Base-by-base conservation (phyloP, 1,140 invertebrate species). In the Drosophila obscura region DNA sequence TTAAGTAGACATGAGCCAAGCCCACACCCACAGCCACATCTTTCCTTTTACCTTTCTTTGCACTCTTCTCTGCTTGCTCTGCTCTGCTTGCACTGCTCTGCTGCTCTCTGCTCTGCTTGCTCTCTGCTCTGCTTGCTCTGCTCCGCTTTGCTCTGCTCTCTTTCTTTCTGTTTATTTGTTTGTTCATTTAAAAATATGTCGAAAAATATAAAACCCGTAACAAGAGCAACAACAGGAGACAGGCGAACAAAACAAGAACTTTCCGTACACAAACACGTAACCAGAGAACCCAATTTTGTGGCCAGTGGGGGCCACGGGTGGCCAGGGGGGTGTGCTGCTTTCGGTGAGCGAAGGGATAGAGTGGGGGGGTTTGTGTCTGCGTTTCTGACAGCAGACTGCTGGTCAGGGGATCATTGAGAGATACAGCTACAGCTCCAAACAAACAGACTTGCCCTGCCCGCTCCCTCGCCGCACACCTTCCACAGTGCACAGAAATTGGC, bases 201-300 rank as follows among this genome's bases (percentile, higher is more conserved):
- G 51, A 64, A 80, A 68, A 60, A 57, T 69, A 85, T 77, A 74
- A 80, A 81, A 77, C 56, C 55, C 59, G 53, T 57, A 65, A 69
- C 79, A 67, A 58, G 39, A 76, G 63, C 57, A 72, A 66, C 49
- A 81, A 81, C 49, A 60, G 73, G 64, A 66, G 56, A 39, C 15
- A 46, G 60, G 65, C 44, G 60, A 63, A 63, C 63, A 68, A 79
- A 78, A 64, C 46, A 74, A 72, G 60, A 76, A 73, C 56, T 62
- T 79, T 62, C 6, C 48, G 59, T 72, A 60, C 52, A 58, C 57
- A 65, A 59, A 50, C 61, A 79, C 64, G 61, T 79, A 76, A 72
- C 56, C 69, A 56, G 63, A 56, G 63, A 77, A 77, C 81, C 81
- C 81, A 85, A 85, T 81, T 85, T 87, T 85, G 81, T 84, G 81